Evolutionary conservation across 2,888 invertebrate species (phyloP).

Genomic region (Pteria penguin): DNA sequence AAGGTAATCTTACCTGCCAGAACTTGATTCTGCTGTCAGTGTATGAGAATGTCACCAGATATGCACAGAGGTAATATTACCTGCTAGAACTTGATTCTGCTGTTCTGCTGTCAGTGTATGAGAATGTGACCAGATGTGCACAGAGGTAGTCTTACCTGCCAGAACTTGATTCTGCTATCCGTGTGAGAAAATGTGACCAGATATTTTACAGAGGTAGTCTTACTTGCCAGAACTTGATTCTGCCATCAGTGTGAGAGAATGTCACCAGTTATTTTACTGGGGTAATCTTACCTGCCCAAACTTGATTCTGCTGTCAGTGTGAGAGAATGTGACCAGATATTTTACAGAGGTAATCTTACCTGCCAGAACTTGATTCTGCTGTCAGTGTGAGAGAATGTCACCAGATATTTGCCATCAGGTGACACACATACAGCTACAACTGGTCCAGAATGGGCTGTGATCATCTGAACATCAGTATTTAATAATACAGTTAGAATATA

Average conservation of each 20-base stretch:
- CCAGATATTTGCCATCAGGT: slow-evolving; percentile 97
- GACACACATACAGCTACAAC: slow-evolving; percentile 95
- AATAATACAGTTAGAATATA: no score
- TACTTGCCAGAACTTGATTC: slow-evolving; percentile 99
- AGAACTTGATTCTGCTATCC: no score
- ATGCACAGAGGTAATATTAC: no score
- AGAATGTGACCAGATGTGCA: no score
- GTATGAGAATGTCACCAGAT: no score
- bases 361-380: slow-evolving; percentile 99
- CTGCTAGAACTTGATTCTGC: no score
- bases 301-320: slow-evolving; percentile 93
- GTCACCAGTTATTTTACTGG: slow-evolving; percentile 98
- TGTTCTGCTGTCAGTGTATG: no score
- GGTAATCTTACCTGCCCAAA: slow-evolving; percentile 96
- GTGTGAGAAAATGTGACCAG: no score
- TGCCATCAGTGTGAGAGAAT: slow-evolving; percentile 95
- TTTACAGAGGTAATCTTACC: slow-evolving; percentile 83
- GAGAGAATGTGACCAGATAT: slow-evolving; percentile 85
- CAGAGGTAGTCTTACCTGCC: no score
- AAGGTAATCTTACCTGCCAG: no score
- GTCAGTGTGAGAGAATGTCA: slow-evolving; percentile 96
- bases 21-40: no score
- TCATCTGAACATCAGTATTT: slow-evolving; percentile 87
- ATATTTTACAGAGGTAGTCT: no score
- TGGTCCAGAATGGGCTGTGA: slow-evolving; percentile 93